Evolutionary conservation across 2,113 vertebrate genomes (phyloP), one percentile per base, ranked within the genome.

Genomic region (Cheilinus undulatus): DNA sequence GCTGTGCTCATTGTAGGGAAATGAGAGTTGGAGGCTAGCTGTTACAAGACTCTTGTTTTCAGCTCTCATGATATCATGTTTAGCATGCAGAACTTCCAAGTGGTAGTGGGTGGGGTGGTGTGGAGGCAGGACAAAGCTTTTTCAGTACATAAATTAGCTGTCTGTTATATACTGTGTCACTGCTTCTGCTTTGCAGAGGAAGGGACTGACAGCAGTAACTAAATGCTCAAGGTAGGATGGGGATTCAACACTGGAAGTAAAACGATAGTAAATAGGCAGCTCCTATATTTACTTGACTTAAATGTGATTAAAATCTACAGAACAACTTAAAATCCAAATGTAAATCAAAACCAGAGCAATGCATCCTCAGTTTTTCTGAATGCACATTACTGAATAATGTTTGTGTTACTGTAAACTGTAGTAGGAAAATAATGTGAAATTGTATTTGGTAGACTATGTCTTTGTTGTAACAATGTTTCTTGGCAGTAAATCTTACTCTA

Each of bases 71-170:
- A 66, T 61, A 83, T 50, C 72, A 63, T 40, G 76, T 62, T 45
- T 48, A 69, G 73, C 60, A 72, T 22, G 17, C 62, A 80, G 60
- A 82, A 57, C 24, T 64, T 85, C 46, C 73, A 83, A 69, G 69
- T 71, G 65, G 69, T 14, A 19, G 27, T 20, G 27, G 40, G 34
- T 51, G 40, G 20, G 30, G 34, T 8, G 7, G 30, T 1, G 30
- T 32, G 1, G 30, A 11, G 50, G 45, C 59, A 46, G 32, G 50
- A 66, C 64, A 83, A 83, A 82, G 82, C 85, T 89, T 86, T 87
- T n/a, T 77, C 80, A 83, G 76, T 71, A 62, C 30, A 70, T 85
- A 84, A 84, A 88, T 78, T 62, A 79, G 75, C 74, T 69, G 60
- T 67, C 78, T 82, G 48, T 82, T 78, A 69, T 48, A 66, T 15